Conservation (phyloP, 2,113 vertebrate genomes). For the Brachyistius frenatus region DNA sequence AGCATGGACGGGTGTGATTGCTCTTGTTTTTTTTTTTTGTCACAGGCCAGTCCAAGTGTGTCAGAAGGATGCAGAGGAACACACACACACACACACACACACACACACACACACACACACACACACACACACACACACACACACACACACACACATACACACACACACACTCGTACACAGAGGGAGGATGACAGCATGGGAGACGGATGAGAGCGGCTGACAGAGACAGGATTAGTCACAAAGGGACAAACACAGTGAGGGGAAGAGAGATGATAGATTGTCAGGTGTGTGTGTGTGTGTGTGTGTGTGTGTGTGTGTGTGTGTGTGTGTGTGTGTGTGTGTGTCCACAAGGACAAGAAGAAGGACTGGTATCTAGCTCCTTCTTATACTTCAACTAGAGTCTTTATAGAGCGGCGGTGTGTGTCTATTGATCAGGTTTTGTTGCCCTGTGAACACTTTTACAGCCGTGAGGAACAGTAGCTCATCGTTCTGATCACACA, state of each 20-base stretch:
- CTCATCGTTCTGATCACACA: constrained; percentile 53
- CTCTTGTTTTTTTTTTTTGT: constrained; percentile 49
- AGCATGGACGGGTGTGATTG: constrained; percentile 28
- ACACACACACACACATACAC: neutral
- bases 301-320: constrained; percentile 37
- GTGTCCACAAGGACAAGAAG: constrained; percentile 36
- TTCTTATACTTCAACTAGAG: constrained; percentile 57
- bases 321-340: constrained; percentile 35
- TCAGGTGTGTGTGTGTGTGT: constrained; percentile 51
- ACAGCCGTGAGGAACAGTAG: constrained; percentile 58
- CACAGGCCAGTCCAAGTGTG: constrained; percentile 54
- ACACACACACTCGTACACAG: neutral
- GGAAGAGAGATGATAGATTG: constrained; percentile 56
- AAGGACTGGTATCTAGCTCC: constrained; percentile 50
- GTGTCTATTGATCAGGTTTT: constrained; percentile 70
- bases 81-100: constrained; percentile 16
- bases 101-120: neutral
- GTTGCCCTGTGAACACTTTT: constrained; percentile 72
- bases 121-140: neutral
- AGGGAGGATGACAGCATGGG: constrained; percentile 30
- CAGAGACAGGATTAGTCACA: constrained; percentile 65
- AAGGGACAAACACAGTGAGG: constrained; percentile 54
- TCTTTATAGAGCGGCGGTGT: constrained; percentile 62
- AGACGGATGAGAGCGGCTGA: constrained; percentile 52
- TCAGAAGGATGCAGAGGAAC: constrained; percentile 23